Conservation (phyloP, 1,140 invertebrate genomes). For the Contarinia nasturtii region DNA sequence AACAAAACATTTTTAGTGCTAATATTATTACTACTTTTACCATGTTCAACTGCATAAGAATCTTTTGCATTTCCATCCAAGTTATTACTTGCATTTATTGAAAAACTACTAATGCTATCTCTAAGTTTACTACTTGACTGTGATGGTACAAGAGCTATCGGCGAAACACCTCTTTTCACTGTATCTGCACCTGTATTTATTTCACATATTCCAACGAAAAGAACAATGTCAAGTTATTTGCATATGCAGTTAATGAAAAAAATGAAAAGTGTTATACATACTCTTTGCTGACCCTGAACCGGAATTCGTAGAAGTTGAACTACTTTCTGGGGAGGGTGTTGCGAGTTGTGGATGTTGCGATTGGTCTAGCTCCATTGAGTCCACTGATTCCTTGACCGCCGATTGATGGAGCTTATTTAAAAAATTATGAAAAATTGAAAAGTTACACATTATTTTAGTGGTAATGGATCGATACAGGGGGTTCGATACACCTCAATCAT, state of each 20-base stretch:
- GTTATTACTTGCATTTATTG: conserved; percentile 8
- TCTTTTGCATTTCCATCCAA: background rate
- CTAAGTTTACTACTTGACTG: conserved; percentile 19
- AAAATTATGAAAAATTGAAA: background rate
- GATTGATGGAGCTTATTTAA: conserved; percentile 21
- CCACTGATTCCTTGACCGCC: conserved; percentile 20
- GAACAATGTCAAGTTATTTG: background rate
- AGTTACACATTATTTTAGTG: background rate
- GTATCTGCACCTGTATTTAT: conserved; percentile 19
- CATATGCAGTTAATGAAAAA: no score
- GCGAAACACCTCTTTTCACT: conserved; percentile 23
- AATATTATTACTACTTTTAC: background rate
- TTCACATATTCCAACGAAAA: background rate
- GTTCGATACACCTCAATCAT: background rate
- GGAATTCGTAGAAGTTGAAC: conserved; percentile 22
- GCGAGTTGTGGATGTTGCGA: conserved; percentile 20
- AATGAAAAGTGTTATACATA: no score
- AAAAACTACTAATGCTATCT: conserved; percentile 20
- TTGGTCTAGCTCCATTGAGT: conserved; percentile 24
- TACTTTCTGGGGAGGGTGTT: conserved; percentile 26
- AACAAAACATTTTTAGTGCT: background rate
- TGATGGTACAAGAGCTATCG: conserved; percentile 9
- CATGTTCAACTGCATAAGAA: background rate
- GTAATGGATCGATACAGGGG: background rate
- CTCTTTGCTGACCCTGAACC: conserved; percentile 20